phyloP scores from a whole-genome alignment of 2,888 invertebrate genomes.

The Ferdinandea cuprea region DNA sequence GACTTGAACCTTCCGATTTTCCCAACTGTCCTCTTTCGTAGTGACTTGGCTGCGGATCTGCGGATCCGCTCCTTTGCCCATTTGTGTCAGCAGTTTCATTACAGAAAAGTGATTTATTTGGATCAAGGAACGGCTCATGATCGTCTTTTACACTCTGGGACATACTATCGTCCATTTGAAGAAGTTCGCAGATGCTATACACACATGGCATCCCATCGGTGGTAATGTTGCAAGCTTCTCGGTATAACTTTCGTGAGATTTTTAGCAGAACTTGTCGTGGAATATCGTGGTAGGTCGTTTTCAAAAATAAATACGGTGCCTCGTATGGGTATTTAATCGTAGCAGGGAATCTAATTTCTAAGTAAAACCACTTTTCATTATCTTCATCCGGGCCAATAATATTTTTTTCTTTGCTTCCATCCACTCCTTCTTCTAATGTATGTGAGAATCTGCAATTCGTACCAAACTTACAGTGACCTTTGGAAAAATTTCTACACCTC shows the following conservation, averaged over 20 bases:
- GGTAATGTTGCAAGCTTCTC: constrained; percentile 87
- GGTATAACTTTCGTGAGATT: constrained; percentile 86
- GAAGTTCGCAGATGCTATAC: constrained; percentile 88
- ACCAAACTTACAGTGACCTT: constrained; percentile 89
- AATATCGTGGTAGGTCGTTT: constrained; percentile 86
- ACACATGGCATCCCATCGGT: constrained; percentile 88
- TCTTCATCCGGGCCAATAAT: constrained; percentile 77
- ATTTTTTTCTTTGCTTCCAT: constrained; percentile 75
- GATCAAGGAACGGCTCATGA: constrained; percentile 84
- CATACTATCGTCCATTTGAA: constrained; percentile 88
- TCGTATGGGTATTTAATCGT: constrained; percentile 89
- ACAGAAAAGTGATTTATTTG: constrained; percentile 86
- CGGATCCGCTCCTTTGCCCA: constrained; percentile 78
- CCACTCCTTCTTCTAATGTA: constrained; percentile 81
- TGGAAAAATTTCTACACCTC: constrained; percentile 85
- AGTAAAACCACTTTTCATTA: constrained; percentile 85
- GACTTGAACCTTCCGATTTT: constrained; percentile 84
- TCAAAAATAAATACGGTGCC: constrained; percentile 88
- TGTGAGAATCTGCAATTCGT: constrained; percentile 90
- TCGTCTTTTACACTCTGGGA: constrained; percentile 85
- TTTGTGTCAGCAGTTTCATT: constrained; percentile 82
- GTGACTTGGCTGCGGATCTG: constrained; percentile 85
- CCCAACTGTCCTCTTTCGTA: constrained; percentile 86
- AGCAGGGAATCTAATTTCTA: constrained; percentile 90
- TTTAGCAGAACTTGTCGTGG: constrained; percentile 87